Evolutionary conservation across 2,888 invertebrate species (phyloP).

Genomic region (Eupithecia centaureata): DNA sequence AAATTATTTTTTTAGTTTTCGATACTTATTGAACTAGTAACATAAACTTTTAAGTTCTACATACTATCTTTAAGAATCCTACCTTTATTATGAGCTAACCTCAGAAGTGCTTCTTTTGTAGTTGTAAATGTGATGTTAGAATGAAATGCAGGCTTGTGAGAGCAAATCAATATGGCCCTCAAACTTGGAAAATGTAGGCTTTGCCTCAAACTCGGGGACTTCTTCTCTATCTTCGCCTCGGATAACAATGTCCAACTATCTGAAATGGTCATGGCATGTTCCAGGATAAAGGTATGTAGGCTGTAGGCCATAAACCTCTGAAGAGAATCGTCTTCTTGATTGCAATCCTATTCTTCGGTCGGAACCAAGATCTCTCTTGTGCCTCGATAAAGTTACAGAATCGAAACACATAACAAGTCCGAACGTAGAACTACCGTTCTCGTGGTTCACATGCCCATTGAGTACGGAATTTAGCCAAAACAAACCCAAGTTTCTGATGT

Average conservation of each 20-base stretch:
- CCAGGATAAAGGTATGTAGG: slow-evolving; percentile 73
- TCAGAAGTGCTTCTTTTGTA: not conserved
- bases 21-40: not conserved
- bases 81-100: not conserved
- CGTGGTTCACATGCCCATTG: not conserved
- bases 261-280: slow-evolving; percentile 82
- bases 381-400: not conserved
- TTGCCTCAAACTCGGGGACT: slow-evolving; percentile 81
- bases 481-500: not conserved
- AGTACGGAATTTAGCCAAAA: not conserved
- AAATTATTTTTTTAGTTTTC: slow-evolving; percentile 6
- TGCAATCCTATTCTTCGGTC: not conserved
- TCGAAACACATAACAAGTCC: not conserved
- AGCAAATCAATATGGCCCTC: slow-evolving; percentile 82
- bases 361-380: not conserved
- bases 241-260: slow-evolving; percentile 78
- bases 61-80: not conserved
- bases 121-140: slow-evolving; percentile 56
- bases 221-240: slow-evolving; percentile 80
- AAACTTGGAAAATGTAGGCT: slow-evolving; percentile 83
- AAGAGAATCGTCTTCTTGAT: not conserved
- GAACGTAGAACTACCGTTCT: not conserved
- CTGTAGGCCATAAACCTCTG: not conserved
- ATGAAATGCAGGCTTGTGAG: slow-evolving; percentile 69
- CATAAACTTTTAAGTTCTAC: not conserved